phyloP scores from a whole-genome alignment of 2,888 invertebrate species.

The Drosophila parthenogenetica region DNA sequence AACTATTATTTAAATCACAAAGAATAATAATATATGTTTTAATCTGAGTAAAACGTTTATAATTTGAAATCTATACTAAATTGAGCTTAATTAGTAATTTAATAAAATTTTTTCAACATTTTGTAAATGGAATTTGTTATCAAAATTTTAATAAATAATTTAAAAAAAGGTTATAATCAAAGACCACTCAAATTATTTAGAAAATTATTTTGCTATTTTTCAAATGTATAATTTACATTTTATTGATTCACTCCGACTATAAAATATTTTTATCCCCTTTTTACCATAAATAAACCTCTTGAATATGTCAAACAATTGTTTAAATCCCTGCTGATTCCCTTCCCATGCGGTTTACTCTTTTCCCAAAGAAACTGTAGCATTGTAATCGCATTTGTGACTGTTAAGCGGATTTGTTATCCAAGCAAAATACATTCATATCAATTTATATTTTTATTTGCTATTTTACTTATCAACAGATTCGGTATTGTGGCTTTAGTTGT shows the following conservation, averaged over 20 bases:
- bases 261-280: neutral
- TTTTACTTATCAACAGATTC: constrained; percentile 9
- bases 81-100: too few species aligned
- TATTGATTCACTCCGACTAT: neutral
- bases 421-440: neutral
- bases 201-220: too few species aligned
- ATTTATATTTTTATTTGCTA: constrained; percentile 13
- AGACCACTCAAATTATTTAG: too few species aligned
- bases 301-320: constrained; percentile 2
- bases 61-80: too few species aligned
- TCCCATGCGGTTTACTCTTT: neutral
- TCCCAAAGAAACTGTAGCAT: neutral
- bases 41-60: too few species aligned
- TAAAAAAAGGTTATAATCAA: too few species aligned
- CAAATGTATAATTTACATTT: too few species aligned
- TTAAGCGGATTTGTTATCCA: constrained; percentile 46
- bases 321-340: constrained; percentile 10
- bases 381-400: constrained; percentile 29
- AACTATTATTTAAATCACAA: too few species aligned
- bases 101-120: too few species aligned
- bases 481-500: constrained; percentile 5
- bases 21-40: too few species aligned
- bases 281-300: neutral
- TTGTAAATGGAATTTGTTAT: too few species aligned
- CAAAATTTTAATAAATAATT: too few species aligned